Percentiles rank a stretch among this genome's conserved stretches.
Evolutionary conservation across 2,113 vertebrate species (phyloP).

Genomic region (Tupaia tana): DNA sequence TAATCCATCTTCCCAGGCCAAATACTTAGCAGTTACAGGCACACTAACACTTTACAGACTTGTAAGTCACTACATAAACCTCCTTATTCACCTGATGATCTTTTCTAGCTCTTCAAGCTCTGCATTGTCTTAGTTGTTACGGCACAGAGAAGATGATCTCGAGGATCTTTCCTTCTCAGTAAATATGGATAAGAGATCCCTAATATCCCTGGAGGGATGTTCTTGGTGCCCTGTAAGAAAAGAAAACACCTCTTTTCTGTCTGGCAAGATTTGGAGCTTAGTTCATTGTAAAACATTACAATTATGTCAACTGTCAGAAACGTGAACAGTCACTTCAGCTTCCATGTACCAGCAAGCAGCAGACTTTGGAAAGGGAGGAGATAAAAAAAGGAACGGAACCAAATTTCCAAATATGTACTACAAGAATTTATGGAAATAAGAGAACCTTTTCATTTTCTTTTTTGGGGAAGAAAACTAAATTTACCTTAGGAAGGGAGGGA

Average conservation of each 20-base stretch:
- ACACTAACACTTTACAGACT: background rate
- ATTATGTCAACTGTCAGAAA: slow-evolving; percentile 54
- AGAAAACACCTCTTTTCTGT: background rate
- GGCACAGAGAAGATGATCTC: background rate
- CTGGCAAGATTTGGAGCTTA: background rate
- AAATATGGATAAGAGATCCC: background rate
- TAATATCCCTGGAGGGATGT: background rate
- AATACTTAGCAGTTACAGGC: background rate
- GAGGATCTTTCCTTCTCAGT: background rate
- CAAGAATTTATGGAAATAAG: slow-evolving; percentile 78
- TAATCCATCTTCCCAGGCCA: background rate
- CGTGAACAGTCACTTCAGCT: slow-evolving; percentile 45
- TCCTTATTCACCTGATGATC: background rate
- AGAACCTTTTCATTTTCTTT: slow-evolving; percentile 83
- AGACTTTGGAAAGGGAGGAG: slow-evolving; percentile 55
- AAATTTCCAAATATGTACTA: slow-evolving; percentile 74
- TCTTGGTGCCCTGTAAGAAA: background rate
- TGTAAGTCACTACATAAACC: background rate
- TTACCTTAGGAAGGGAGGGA: slow-evolving; percentile 82
- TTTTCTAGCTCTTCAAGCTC: background rate
- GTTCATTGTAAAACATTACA: background rate
- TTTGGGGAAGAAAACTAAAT: slow-evolving; percentile 82
- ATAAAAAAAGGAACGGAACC: slow-evolving; percentile 72
- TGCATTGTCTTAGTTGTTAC: background rate
- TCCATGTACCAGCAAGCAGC: background rate